Evolutionary conservation across 1,140 invertebrate genomes (phyloP), one percentile per base, ranked within the genome.

Genomic region (Yoshiicerus persimilis): DNA sequence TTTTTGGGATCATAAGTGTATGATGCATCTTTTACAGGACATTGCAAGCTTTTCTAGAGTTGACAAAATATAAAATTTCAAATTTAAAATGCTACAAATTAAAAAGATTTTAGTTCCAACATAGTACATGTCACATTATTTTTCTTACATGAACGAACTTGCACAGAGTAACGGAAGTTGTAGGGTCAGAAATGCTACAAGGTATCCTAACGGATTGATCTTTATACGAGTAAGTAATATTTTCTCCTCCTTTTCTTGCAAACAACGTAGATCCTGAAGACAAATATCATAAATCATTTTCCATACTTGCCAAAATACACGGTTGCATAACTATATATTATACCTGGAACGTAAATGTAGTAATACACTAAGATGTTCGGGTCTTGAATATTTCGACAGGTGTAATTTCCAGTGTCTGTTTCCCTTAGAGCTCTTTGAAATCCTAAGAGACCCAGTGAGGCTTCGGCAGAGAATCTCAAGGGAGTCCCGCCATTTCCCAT

Each of bases 341-440:
- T n/a, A 90, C 89, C 89, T 77, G 89, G 89, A 27, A 90, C 89
- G 47, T 47, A 90, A 27, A 90, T 85, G 36, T 88, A 90, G n/a
- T 88, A 88, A 32, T 9, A 88, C 2, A 62, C 38, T 16, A 80
- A 20, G 4, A 87, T 30, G 9, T 25, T 27, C 6, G 85, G 85
- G 77, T 87, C 77, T 34, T 88, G 87, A 1, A 56, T 84, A 25
- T 77, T 88, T 20, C 83, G 13, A 39, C 89, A 90, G 23, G 87
- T 88, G 41, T 90, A 90, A 88, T 85, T 88, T 25, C 87, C 87
- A 0, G 87, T 85, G 30, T 88, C 80, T 11, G 30, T 70, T 36
- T 88, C 87, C 56, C 47, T 16, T 20, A 80, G 56, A 25, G 5
- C 41, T 6, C 32, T 30, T 32, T 84, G 20, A 11, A 84, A 84